Base-by-base conservation (phyloP, 2,113 vertebrate genomes). In the Tichodroma muraria region DNA sequence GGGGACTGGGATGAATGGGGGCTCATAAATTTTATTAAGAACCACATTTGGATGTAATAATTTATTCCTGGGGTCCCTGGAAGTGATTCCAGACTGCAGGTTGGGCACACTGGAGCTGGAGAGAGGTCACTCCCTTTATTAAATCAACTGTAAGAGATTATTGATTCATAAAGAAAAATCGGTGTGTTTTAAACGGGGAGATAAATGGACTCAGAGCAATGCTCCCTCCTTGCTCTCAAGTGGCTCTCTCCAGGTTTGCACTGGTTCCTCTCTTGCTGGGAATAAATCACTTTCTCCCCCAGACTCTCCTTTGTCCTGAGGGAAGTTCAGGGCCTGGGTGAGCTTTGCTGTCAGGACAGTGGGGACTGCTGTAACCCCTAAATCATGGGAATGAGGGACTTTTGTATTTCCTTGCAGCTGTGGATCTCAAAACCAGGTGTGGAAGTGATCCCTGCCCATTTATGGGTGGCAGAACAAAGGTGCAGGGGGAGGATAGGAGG, bases 11-110 rank as follows among this genome's bases (percentile, higher is more conserved):
- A 85, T 83, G 92, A 95, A 94, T 75, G 61, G 95, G 92, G 96
- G 59, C 94, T 95, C 97, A 95, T 97, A 91, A 89, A 82, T 97
- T 97, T 97, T 81, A 84, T 71, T 47, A 49, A 95, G 91, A 97
- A 52, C 59, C 72, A 60, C 95, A 59, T 94, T 96, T 88, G 91
- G 71, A 83, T 70, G 84, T 66, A 76, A 86, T 96, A 75, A 81
- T 95, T 96, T 94, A 87, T 93, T 96, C 80, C 85, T 71, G 85
- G 89, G 92, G 59, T 81, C 79, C 78, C 85, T 88, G 75, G 71
- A 56, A 95, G 87, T 65, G 90, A 72, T 38, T 95, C 89, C 90
- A 88, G 96, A 88, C 81, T 23, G 78, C 85, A 78, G 53, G 95
- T 86, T 95, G 85, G 28, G 76, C 73, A 65, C 42, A 16, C 28